Evolutionary conservation across 2,797 vertebrate genomes (phyloP).

Genomic region (Triplophysa yarkandensis): DNA sequence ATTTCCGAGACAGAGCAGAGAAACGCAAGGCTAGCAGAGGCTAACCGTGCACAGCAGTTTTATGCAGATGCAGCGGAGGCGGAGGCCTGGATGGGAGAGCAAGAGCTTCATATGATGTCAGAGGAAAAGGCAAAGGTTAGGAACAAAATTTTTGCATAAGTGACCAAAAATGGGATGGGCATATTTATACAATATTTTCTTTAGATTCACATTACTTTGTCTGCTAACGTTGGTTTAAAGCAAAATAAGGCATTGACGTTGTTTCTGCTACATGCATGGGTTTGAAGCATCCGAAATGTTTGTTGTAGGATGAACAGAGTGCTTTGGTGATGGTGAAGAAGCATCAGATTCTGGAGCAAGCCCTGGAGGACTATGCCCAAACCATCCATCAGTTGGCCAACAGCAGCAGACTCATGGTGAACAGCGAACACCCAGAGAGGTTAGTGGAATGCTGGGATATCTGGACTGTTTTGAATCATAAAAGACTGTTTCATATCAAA

Average conservation of each 20-base stretch:
- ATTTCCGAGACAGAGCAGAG: slow-evolving; percentile 83
- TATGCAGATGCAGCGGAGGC: slow-evolving; percentile 88
- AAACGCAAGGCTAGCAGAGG: slow-evolving; percentile 78
- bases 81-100: slow-evolving; percentile 96
- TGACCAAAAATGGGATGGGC: too few relatives aligned
- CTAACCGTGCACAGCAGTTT: slow-evolving; percentile 90
- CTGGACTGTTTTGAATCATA: too few relatives aligned
- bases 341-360: slow-evolving; percentile 88
- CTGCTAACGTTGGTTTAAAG: too few relatives aligned
- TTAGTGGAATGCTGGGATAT: slow-evolving; percentile 54
- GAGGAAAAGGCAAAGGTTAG: slow-evolving; percentile 95
- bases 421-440: slow-evolving; percentile 89
- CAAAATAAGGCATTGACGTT: neutral
- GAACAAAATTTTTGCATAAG: too few relatives aligned
- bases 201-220: too few relatives aligned
- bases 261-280: slow-evolving; percentile 26
- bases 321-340: slow-evolving; percentile 93
- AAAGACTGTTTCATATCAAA: too few relatives aligned
- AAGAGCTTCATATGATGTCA: slow-evolving; percentile 96
- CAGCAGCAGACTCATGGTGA: slow-evolving; percentile 89
- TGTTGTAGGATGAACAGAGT: slow-evolving; percentile 86
- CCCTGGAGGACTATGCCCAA: slow-evolving; percentile 88
- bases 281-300: neutral
- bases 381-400: slow-evolving; percentile 88
- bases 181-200: too few relatives aligned